Evolutionary conservation across 2,113 vertebrate species (phyloP).

Genomic region (Sigmodon hispidus): DNA sequence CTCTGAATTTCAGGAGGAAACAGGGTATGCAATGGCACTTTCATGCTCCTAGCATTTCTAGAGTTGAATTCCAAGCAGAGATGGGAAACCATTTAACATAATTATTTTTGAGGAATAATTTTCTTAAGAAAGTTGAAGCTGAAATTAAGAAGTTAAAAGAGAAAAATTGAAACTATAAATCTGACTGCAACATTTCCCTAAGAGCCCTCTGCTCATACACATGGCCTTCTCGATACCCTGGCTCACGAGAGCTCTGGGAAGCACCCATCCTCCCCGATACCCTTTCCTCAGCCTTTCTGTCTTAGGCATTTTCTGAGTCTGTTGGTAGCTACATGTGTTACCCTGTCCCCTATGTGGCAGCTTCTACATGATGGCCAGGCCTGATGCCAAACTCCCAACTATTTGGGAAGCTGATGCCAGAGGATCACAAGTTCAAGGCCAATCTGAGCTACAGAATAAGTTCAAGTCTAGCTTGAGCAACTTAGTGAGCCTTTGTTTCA

Average conservation of each 20-base stretch:
- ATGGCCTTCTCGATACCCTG: neutral
- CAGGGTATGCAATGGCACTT: slow-evolving; percentile 86
- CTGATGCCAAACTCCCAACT: neutral
- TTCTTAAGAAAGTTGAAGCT: slow-evolving; percentile 35
- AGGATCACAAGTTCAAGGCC: neutral
- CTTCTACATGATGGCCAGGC: neutral
- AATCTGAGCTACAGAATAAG: neutral
- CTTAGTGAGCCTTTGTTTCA: neutral
- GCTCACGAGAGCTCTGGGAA: neutral
- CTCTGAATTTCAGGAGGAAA: slow-evolving; percentile 91
- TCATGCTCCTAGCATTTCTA: neutral
- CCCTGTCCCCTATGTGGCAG: neutral
- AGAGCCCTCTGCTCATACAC: neutral
- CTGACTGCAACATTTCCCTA: neutral
- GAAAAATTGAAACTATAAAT: slow-evolving; percentile 41
- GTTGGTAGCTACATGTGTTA: neutral
- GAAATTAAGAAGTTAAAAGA: slow-evolving; percentile 40
- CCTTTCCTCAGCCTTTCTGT: neutral
- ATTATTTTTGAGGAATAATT: slow-evolving; percentile 26
- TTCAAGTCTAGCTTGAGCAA: neutral
- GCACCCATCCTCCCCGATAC: too few relatives aligned
- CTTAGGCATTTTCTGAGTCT: neutral
- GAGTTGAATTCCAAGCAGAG: neutral
- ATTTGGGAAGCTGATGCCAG: neutral
- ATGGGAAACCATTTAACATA: neutral